Evolutionary conservation across 2,113 vertebrate species (phyloP), one percentile per base, ranked within the genome.

Genomic region (Pionites leucogaster): DNA sequence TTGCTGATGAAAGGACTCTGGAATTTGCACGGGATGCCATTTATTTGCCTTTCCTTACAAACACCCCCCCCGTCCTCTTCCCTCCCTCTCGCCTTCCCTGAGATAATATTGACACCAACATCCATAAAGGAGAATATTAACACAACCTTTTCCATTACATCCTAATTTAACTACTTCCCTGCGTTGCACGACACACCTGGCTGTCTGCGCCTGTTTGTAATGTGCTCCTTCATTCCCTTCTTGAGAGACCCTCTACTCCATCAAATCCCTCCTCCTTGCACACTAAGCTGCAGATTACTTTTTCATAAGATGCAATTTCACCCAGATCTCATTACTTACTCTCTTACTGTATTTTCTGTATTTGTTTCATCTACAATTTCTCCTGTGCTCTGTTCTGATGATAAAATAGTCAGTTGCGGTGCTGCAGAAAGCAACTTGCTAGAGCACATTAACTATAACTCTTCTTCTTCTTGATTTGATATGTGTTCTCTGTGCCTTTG

Each of bases 241-340:
- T 90, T 60, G 17, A 88, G 91, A 59, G 81, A 28, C 90, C 92
- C 60, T 92, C 93, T 53, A 55, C 60, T 95, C 96, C 93, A 96
- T 96, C 96, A 93, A 79, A 93, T 85, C 90, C 93, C 92, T 96
- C 93, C 93, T 95, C 86, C 95, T 95, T 69, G 82, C 82, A 93
- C 97, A 86, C 96, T 97, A 97, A 98, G 93, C 94, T 50, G 52
- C 92, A 97, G 97, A 98, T 98, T 97, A 97, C 96, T 96, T 98
- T 98, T 97, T 97, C 96, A 95, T 97, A 97, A 96, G 96, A 96
- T 94, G 97, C 98, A 96, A 94, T 98, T 98, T 96, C 97, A 86
- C 93, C 96, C 95, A 96, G 87, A 97, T 97, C 96, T 98, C 97
- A 97, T 98, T 98, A 97, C 97, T 98, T 97, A 97, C 97, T 95